These are phyloP conservation scores for Caenorhabditis tropicalis DNA, from an alignment of 1,140 invertebrate species.

Conservation along the genomic window DNA sequence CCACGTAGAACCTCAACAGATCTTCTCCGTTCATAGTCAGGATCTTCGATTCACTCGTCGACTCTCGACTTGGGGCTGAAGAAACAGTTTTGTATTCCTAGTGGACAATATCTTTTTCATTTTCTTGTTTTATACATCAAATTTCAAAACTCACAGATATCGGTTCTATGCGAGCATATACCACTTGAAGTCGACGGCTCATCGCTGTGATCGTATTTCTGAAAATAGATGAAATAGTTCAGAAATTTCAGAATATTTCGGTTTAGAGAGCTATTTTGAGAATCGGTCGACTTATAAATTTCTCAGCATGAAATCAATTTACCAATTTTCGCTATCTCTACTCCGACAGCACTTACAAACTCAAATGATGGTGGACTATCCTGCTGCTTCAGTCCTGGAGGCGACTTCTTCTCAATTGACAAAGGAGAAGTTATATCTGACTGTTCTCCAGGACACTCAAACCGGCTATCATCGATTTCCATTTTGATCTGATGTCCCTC, in stretches of 20 bases:
- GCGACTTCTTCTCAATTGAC: slow-evolving; percentile 17
- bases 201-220: not conserved
- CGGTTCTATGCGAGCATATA: too few species aligned
- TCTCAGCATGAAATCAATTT: not conserved
- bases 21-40: slow-evolving; percentile 20
- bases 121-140: too few species aligned
- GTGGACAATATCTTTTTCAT: too few species aligned
- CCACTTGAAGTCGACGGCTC: too few species aligned
- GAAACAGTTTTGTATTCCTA: too few species aligned
- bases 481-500: slow-evolving; percentile 9
- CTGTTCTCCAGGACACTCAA: not conserved
- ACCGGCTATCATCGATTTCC: not conserved
- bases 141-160: too few species aligned
- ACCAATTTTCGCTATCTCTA: too few species aligned
- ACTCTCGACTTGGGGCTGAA: not conserved
- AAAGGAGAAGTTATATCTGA: not conserved
- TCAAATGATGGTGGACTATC: not conserved
- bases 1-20: not conserved
- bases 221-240: not conserved
- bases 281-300: not conserved
- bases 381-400: not conserved
- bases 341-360: not conserved
- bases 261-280: too few species aligned
- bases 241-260: too few species aligned
- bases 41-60: not conserved